phyloP scores from a whole-genome alignment of 2,797 vertebrate genomes.

The Delichon dasypus region DNA sequence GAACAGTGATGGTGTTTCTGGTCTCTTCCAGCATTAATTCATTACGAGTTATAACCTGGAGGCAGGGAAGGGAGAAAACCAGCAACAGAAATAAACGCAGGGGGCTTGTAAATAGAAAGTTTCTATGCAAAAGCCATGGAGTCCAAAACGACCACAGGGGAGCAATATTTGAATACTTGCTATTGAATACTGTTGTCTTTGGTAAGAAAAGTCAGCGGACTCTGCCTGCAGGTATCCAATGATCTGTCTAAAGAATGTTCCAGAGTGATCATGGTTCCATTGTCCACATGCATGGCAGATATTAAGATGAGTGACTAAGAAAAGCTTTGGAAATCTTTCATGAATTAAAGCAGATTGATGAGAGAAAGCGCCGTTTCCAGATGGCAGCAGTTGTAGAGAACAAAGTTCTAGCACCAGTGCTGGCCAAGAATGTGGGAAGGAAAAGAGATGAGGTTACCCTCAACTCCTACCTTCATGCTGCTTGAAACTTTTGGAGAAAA shows the following conservation, averaged over 20 bases:
- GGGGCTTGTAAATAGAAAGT: background rate
- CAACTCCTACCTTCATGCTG: slow-evolving; percentile 36
- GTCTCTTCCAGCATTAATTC: slow-evolving; percentile 98
- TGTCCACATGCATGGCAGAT: background rate
- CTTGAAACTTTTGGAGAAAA: slow-evolving; percentile 32
- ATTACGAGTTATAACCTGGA: slow-evolving; percentile 94
- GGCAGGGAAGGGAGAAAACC: background rate
- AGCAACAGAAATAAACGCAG: background rate
- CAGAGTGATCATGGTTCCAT: background rate
- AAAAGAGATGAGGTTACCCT: slow-evolving; percentile 38
- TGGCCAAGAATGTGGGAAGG: slow-evolving; percentile 25
- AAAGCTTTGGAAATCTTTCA: background rate
- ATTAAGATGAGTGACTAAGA: background rate
- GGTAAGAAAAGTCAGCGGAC: background rate
- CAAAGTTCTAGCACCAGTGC: background rate
- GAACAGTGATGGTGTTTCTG: slow-evolving; percentile 97
- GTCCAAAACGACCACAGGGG: background rate
- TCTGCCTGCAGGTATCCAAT: background rate
- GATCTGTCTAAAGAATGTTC: background rate
- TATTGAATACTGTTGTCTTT: background rate
- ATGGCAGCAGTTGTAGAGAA: background rate
- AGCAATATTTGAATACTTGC: background rate
- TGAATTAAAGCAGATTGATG: background rate
- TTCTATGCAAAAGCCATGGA: background rate
- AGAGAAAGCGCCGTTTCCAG: background rate